Base-by-base conservation (phyloP, 2,888 invertebrate genomes). In the Zaprionus bogoriensis region DNA sequence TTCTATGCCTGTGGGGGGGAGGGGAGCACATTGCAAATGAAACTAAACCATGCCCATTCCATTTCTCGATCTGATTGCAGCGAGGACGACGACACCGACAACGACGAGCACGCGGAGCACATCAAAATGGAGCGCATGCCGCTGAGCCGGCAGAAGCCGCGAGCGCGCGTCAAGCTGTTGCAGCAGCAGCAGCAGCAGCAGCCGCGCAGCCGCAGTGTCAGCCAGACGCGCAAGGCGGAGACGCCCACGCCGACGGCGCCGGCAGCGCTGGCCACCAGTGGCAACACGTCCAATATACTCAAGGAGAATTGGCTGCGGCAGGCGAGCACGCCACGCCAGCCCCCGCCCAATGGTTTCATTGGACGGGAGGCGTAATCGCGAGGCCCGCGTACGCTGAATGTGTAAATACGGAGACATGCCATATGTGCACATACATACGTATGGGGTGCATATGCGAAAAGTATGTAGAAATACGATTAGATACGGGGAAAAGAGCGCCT, bases 311-410 rank as follows among this genome's bases (percentile, higher is more conserved):
- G 90, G 90, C 60, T 89, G 50, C 77, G 84, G 19, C 82, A 87
- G 62, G 70, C 79, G 52, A 67, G 72, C 25, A 72, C 84, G 46
- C 55, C 77, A 30, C 65, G 74, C 9, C 77, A 79, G 20, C 89
- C 88, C 47, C 89, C 90, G n/a, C 90, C 90, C n/a, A 90, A 90
- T 67, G 90, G 90, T 63, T 89, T 89, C 72, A 88, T 89, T 42
- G 90, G 89, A 36, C 88, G 87, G 58, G 89, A 90, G 75, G 79
- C 88, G 67, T 90, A 88, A 72, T 46, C 30, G 19, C 14, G 27
- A 17, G 46, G 59, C 52, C 54, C 64, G 52, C 22, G 54, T 52
- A 38, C 12, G 28, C 20, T 42, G 44, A 63, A 62, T 63, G 53
- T 69, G 59, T 77, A 71, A 74, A 71, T 71, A 69, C 28, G n/a